Evolutionary conservation across 2,113 vertebrate genomes (phyloP), one percentile per base, ranked within the genome.

Genomic region (Sceloporus undulatus): DNA sequence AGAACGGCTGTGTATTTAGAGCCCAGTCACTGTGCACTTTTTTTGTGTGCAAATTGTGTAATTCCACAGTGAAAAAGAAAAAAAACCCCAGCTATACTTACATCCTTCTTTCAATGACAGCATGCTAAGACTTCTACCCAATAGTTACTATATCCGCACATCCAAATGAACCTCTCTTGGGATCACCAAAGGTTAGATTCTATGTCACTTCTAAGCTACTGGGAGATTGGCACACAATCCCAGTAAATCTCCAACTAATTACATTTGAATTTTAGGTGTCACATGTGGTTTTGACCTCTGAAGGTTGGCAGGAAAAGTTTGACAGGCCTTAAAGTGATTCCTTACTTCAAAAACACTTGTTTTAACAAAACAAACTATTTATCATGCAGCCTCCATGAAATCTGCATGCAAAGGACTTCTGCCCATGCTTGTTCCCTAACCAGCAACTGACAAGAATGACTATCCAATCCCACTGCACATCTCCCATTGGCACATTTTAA

Each of bases 211-310:
- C 91, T 95, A 93, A 96, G 84, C 62, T 95, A 96, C 94, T 95
- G 84, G 91, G 93, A 96, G 95, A 96, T 87, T 95, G 95, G 82
- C 92, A 95, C 94, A 95, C 91, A 96, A 97, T 96, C 94, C 91
- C 90, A 88, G 89, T 94, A 97, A 96, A 97, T 96, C 96, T 97
- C 90, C 56, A 95, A 92, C 92, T 96, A 97, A 97, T 97, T 97
- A 94, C 94, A 95, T 96, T 96, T 95, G 95, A 97, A 95, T 95
- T 96, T 91, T 95, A 94, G 88, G 93, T 96, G 93, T 95, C 95
- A 96, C 82, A 91, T 83, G 70, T 95, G 93, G 88, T 95, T 96
- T 95, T 97, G 95, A 97, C 94, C 95, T 97, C 95, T 96, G 94
- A 95, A 96, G 84, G 88, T 79, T 95, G 91, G 89, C 94, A 96